phyloP scores from a whole-genome alignment of 2,888 invertebrate genomes.

The Theodoxus fluviatilis region DNA sequence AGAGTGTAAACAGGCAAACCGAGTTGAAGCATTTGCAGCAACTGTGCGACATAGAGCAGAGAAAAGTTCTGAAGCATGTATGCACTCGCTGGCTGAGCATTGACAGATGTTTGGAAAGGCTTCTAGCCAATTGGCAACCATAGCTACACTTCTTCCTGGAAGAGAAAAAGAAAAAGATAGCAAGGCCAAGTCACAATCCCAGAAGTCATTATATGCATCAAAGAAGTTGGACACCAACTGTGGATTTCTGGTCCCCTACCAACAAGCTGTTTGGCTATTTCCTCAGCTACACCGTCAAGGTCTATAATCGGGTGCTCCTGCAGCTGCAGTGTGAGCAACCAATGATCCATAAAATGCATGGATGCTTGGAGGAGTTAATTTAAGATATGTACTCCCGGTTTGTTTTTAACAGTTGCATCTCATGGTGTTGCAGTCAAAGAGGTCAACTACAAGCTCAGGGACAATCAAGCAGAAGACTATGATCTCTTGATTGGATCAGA shows the following conservation, averaged over 20 bases:
- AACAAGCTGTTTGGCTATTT: too few relatives aligned
- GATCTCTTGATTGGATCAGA: neutral
- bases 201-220: neutral
- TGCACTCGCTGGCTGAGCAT: conserved; percentile 18
- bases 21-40: neutral
- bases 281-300: too few relatives aligned
- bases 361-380: neutral
- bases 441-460: neutral
- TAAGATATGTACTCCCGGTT: neutral
- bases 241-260: too few relatives aligned
- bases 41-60: neutral
- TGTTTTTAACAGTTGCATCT: neutral
- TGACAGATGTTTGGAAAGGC: conserved; percentile 12
- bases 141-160: neutral
- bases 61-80: neutral
- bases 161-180: neutral
- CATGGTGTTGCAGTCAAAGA: neutral
- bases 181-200: neutral
- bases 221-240: too few relatives aligned
- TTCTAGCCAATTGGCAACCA: conserved; percentile 9
- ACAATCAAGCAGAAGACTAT: neutral
- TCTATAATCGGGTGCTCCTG: too few relatives aligned
- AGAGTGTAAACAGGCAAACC: neutral
- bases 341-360: too few relatives aligned
- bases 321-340: too few relatives aligned